A percentile compares a stretch with the other conserved stretches of the same genome.
Evolutionary conservation across 2,888 invertebrate species (phyloP).

Genomic region (Pyrocoelia pectoralis): DNA sequence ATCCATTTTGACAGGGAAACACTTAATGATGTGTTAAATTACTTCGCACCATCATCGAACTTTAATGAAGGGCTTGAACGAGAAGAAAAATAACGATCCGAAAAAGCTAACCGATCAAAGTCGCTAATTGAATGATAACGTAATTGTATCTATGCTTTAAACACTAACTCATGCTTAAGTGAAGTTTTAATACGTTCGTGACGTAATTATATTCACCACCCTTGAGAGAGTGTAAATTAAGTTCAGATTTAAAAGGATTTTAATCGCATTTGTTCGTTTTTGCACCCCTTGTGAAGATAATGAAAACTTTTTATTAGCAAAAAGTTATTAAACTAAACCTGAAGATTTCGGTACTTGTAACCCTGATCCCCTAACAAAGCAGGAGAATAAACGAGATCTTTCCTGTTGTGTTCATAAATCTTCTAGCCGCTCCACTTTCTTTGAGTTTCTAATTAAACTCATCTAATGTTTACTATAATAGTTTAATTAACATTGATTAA

Average conservation of each 20-base stretch:
- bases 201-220: conserved; percentile 8
- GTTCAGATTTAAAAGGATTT: conserved; percentile 7
- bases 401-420: conserved; percentile 13
- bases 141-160: conserved; percentile 11
- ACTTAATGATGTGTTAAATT: no score
- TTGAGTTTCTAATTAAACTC: conserved; percentile 20
- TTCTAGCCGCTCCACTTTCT: conserved; percentile 18
- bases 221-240: background rate
- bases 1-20: no score
- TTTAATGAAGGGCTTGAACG: no score
- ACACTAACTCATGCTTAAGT: conserved; percentile 5
- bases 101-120: conserved; percentile 2
- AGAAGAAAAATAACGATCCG: no score
- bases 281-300: background rate
- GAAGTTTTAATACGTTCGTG: conserved; percentile 11
- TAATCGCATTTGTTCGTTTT: conserved; percentile 1
- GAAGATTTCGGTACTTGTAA: background rate
- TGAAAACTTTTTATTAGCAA: background rate
- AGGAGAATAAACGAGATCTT: conserved; percentile 2
- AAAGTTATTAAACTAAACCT: background rate
- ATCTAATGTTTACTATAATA: conserved; percentile 14
- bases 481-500: conserved; percentile 19
- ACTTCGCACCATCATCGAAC: no score
- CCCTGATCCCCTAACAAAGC: conserved; percentile 1
- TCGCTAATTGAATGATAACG: conserved; percentile 9